A percentile compares a stretch with the other conserved stretches of the same genome.
Conservation (phyloP, 2,888 invertebrate species). For the Artemia sinica region DNA sequence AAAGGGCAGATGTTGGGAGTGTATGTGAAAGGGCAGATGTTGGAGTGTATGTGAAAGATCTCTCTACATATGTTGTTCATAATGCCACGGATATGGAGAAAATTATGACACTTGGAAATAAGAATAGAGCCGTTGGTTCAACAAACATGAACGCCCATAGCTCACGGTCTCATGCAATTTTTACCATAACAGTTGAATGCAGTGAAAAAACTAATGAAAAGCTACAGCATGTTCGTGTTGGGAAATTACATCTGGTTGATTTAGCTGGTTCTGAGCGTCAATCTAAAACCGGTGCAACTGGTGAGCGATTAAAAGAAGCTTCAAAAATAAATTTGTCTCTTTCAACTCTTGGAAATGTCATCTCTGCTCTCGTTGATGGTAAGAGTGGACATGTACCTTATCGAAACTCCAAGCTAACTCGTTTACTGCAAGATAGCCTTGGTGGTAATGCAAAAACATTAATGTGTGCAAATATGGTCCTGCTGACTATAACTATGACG, state of each 20-base stretch:
- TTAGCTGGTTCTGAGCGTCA: slow-evolving; percentile 79
- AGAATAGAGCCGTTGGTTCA: slow-evolving; percentile 73
- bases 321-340: slow-evolving; percentile 83
- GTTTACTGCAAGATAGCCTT: slow-evolving; percentile 83
- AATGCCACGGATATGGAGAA: slow-evolving; percentile 85
- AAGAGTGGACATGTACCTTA: slow-evolving; percentile 95
- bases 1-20: slow-evolving; percentile 76
- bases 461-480: slow-evolving; percentile 94
- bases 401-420: slow-evolving; percentile 87
- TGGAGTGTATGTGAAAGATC: slow-evolving; percentile 93
- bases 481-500: slow-evolving; percentile 86
- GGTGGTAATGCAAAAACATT: slow-evolving; percentile 91
- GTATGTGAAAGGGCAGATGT: slow-evolving; percentile 78
- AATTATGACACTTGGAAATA: slow-evolving; percentile 89
- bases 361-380: slow-evolving; percentile 91
- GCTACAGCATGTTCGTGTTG: slow-evolving; percentile 75
- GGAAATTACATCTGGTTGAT: slow-evolving; percentile 82
- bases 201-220: slow-evolving; percentile 65
- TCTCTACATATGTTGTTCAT: slow-evolving; percentile 92
- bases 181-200: slow-evolving; percentile 91
- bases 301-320: slow-evolving; percentile 81
- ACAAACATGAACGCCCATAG: slow-evolving; percentile 96
- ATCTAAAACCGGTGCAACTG: slow-evolving; percentile 85
- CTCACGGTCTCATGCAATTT: slow-evolving; percentile 92
- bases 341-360: slow-evolving; percentile 92